Percentiles rank a stretch among this genome's conserved stretches.
Conservation (phyloP, 2,888 invertebrate genomes). For the Acronicta aceris region DNA sequence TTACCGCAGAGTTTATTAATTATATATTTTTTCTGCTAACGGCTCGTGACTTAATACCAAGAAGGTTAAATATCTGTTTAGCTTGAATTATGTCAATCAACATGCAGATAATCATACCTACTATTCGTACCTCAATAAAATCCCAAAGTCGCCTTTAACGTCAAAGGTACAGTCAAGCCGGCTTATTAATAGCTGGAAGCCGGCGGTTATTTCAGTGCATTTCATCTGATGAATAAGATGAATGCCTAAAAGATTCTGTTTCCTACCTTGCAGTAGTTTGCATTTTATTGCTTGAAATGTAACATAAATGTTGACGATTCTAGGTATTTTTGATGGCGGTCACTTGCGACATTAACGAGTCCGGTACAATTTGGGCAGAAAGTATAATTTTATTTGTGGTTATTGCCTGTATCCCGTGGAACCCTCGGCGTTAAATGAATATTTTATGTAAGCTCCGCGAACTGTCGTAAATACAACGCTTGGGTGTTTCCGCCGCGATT, state of each 20-base stretch:
- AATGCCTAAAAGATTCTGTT: slow-evolving; percentile 12
- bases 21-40: too few species aligned
- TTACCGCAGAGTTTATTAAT: too few species aligned
- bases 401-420: slow-evolving; percentile 60
- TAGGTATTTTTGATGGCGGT: slow-evolving; percentile 26
- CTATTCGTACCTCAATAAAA: slow-evolving; percentile 1
- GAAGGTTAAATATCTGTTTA: background rate
- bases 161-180: background rate
- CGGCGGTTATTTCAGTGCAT: background rate
- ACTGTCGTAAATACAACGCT: slow-evolving; percentile 61
- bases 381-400: slow-evolving; percentile 65
- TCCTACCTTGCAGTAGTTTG: background rate
- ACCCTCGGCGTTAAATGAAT: slow-evolving; percentile 62
- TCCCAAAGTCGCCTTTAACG: background rate
- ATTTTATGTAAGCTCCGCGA: slow-evolving; percentile 59
- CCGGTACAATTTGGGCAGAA: slow-evolving; percentile 52
- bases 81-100: background rate
- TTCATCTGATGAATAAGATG: slow-evolving; percentile 9
- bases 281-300: background rate
- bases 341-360: slow-evolving; percentile 51
- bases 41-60: too few species aligned
- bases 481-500: slow-evolving; percentile 46
- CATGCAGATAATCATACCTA: background rate
- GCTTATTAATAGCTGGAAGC: slow-evolving; percentile 4
- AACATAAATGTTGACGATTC: slow-evolving; percentile 3